phyloP scores from a whole-genome alignment of 1,140 invertebrate genomes.

The Drosophila albomicans region DNA sequence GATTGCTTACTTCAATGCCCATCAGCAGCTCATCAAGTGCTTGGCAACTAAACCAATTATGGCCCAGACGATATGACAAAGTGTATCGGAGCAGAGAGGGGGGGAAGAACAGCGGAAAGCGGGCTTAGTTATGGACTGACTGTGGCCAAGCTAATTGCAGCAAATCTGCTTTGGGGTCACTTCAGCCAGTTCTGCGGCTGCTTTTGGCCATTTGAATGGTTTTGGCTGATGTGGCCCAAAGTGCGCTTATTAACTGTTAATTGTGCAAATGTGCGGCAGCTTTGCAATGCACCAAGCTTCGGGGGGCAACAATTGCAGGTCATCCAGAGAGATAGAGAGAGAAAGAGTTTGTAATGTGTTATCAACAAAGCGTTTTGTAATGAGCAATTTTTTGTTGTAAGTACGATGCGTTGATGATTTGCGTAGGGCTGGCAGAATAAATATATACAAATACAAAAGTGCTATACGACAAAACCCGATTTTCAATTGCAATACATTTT shows the following conservation, averaged over 20 bases:
- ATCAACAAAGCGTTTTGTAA: not conserved
- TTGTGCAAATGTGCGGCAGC: slow-evolving; percentile 53
- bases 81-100: slow-evolving; percentile 4
- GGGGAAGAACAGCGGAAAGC: not conserved
- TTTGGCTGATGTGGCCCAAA: slow-evolving; percentile 14
- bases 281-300: slow-evolving; percentile 24
- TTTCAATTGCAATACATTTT: slow-evolving; percentile 63
- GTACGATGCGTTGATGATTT: slow-evolving; percentile 10
- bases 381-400: not conserved
- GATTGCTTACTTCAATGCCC: not conserved
- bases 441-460: slow-evolving; percentile 26
- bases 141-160: slow-evolving; percentile 73
- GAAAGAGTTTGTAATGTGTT: slow-evolving; percentile 13
- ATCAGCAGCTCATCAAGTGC: not conserved
- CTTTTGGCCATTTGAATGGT: not conserved
- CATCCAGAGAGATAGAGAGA: not conserved
- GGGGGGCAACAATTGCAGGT: not conserved
- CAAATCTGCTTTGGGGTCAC: slow-evolving; percentile 75
- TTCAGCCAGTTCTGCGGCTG: slow-evolving; percentile 43
- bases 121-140: slow-evolving; percentile 59
- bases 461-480: slow-evolving; percentile 25
- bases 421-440: slow-evolving; percentile 30
- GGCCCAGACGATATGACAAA: slow-evolving; percentile 20
- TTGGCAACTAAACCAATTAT: slow-evolving; percentile 65
- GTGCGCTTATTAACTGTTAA: slow-evolving; percentile 76